Base-by-base conservation (phyloP, 2,113 vertebrate genomes). In the Nothoprocta perdicaria region DNA sequence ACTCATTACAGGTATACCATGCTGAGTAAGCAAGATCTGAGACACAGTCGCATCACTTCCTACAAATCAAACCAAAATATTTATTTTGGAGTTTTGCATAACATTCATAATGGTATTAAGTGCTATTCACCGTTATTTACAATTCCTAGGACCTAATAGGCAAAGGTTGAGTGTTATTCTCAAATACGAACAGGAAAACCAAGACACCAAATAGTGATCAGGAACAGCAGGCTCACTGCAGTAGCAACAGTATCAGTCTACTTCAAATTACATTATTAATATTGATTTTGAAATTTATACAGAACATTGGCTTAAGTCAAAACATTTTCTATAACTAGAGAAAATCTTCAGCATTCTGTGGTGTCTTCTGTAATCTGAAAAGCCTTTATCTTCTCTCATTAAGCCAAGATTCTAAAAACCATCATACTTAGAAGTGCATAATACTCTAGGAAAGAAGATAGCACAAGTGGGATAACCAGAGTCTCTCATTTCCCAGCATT, bases 11-110 rank as follows among this genome's bases (percentile, higher is more conserved):
- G 99, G 99, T 62, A 99, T 98, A 8, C 99, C 99, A 55, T 99
- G 99, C 95, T 98, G 99, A 8, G 99, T 99, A 95, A 99, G 96
- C 96, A 99, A 95, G 88, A 99, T 99, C 97, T 98, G 99, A 55
- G 98, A 98, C 21, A 99, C 98, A 0, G 98, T 98, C 86, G 97
- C 97, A 81, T 99, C 99, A 50, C 98, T 98, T 90, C 98, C 99
- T 99, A 13, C 45, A 87, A 85, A 90, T 43, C 68, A 95, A 93
- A 90, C 24, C 61, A 69, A 74, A 72, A 26, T 10, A 76, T 84
- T 93, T 82, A 46, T 83, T 85, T 76, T 81, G 29, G 33, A 82
- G 21, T 63, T 74, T 60, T 69, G 43, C 22, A 21, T 57, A 38
- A 71, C 29, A 80, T 80, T 75, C 29, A 18, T 6, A 50, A 48